phyloP scores from a whole-genome alignment of 2,797 vertebrate genomes.

The Enteromius radiatus region DNA sequence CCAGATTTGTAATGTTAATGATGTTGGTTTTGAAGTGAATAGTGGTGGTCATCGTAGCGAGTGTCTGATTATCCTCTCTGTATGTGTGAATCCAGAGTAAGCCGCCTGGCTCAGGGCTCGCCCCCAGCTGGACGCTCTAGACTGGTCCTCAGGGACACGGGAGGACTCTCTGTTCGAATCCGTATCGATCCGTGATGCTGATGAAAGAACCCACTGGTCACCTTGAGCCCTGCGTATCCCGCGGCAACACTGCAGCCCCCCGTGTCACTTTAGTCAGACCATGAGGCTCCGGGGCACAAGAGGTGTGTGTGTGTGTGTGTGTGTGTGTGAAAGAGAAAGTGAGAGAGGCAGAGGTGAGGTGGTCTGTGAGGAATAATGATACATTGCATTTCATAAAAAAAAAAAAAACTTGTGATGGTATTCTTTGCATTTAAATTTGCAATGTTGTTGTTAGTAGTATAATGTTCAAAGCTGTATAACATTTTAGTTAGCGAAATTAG shows the following conservation, averaged over 20 bases:
- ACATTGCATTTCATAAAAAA: constrained; percentile 40
- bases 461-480: neutral
- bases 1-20: neutral
- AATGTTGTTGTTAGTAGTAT: neutral
- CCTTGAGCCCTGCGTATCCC: constrained; percentile 63
- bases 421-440: neutral
- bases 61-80: constrained; percentile 54
- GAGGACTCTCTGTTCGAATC: constrained; percentile 63
- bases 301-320: constrained; percentile 24
- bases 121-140: constrained; percentile 60
- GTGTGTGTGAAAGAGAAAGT: constrained; percentile 24
- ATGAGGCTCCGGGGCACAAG: constrained; percentile 52
- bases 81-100: constrained; percentile 53
- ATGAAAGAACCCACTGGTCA: constrained; percentile 65
- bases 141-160: constrained; percentile 53
- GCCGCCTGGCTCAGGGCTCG: constrained; percentile 55
- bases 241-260: constrained; percentile 58
- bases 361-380: constrained; percentile 51
- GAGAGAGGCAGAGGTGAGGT: constrained; percentile 43
- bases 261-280: constrained; percentile 60
- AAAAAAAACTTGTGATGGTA: constrained; percentile 26
- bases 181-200: constrained; percentile 66
- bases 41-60: neutral
- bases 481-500: neutral
- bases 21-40: neutral